These are phyloP conservation scores for Trinorchestia longiramus DNA, from an alignment of 1,140 invertebrate species.

Conservation along the genomic window DNA sequence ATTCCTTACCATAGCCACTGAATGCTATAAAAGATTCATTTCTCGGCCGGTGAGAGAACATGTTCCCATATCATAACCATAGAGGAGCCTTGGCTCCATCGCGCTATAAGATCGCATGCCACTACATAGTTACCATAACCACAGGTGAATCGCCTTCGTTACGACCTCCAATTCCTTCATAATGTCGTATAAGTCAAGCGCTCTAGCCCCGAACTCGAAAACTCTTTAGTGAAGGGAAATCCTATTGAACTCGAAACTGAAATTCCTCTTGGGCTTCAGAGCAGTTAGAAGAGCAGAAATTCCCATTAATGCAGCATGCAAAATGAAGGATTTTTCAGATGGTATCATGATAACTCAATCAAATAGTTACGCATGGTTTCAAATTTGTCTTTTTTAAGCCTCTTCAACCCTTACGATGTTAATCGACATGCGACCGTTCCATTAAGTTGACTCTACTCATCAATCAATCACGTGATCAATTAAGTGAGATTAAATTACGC, in stretches of 20 bases:
- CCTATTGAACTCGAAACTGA: background rate
- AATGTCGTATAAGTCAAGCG: slow-evolving; percentile 27
- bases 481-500: background rate
- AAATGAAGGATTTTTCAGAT: no score
- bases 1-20: background rate
- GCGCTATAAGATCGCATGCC: slow-evolving; percentile 25
- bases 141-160: background rate
- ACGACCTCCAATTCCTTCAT: slow-evolving; percentile 17
- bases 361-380: background rate
- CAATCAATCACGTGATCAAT: background rate
- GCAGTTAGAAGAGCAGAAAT: background rate
- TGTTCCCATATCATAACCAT: background rate
- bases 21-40: background rate
- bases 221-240: background rate
- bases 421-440: background rate
- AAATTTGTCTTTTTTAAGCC: background rate
- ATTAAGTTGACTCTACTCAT: no score
- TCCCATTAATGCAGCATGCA: no score
- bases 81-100: background rate
- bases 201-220: background rate
- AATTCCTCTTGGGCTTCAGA: background rate
- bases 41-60: background rate
- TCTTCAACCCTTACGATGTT: background rate
- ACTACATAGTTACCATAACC: slow-evolving; percentile 12
- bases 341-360: no score